A percentile compares a stretch with the other conserved stretches of the same genome.
These are phyloP conservation scores for Girardinus metallicus DNA, from an alignment of 2,797 vertebrate species.

Conservation along the genomic window DNA sequence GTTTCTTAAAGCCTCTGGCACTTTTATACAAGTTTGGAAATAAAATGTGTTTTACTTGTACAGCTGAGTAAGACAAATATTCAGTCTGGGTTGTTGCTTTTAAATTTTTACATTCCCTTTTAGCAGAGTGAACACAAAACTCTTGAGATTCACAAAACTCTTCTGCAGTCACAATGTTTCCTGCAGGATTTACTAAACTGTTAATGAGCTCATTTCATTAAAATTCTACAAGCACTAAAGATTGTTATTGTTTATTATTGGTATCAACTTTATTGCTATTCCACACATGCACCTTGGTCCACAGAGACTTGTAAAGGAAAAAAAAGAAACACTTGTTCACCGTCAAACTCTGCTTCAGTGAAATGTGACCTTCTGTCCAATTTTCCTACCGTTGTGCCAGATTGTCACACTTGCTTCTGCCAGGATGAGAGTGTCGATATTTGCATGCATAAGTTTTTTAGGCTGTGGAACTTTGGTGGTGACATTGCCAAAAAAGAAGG, in stretches of 20 bases:
- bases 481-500: neutral
- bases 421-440: slow-evolving; percentile 5
- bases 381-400: slow-evolving; percentile 9
- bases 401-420: slow-evolving; percentile 18
- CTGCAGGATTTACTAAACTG: neutral
- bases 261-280: neutral
- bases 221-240: neutral
- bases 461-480: neutral
- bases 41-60: neutral
- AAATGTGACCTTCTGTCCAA: slow-evolving; percentile 23
- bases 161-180: neutral
- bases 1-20: neutral
- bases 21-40: neutral
- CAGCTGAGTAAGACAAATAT: neutral
- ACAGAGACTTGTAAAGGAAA: neutral
- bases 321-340: neutral
- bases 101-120: neutral
- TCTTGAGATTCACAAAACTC: neutral
- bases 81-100: neutral
- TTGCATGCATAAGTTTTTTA: neutral
- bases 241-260: slow-evolving; percentile 4
- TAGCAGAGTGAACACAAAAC: neutral
- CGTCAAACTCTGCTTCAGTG: slow-evolving; percentile 16
- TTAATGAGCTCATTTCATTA: neutral
- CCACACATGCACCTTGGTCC: neutral